These are phyloP conservation scores for Ormyrus thymus DNA, from an alignment of 2,888 invertebrate species.

Conservation along the genomic window DNA sequence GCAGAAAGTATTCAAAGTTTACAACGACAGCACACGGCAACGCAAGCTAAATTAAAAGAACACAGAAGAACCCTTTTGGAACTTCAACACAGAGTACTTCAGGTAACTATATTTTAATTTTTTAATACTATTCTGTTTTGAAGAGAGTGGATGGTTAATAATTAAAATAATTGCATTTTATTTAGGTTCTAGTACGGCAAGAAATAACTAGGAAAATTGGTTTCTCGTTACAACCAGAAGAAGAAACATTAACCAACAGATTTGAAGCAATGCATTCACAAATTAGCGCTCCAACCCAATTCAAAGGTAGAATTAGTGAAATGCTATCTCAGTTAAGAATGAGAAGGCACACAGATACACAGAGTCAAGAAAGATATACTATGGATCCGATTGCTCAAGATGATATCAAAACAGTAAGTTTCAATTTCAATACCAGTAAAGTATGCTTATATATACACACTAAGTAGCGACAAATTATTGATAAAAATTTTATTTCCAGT, in stretches of 20 bases:
- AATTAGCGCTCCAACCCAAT: constrained; percentile 93
- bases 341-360: constrained; percentile 79
- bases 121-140: not conserved
- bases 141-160: not conserved
- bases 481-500: constrained; percentile 75
- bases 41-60: constrained; percentile 88
- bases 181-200: constrained; percentile 89
- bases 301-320: constrained; percentile 95
- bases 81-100: constrained; percentile 88
- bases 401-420: constrained; percentile 78
- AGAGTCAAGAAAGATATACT: constrained; percentile 84
- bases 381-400: constrained; percentile 81
- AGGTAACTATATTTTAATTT: constrained; percentile 76
- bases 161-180: constrained; percentile 14
- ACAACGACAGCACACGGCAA: constrained; percentile 87
- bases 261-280: constrained; percentile 91
- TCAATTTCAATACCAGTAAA: constrained; percentile 13
- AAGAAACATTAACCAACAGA: constrained; percentile 91
- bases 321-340: constrained; percentile 90
- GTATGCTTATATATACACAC: not conserved
- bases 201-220: constrained; percentile 93
- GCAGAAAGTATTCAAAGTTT: constrained; percentile 86
- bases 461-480: not conserved
- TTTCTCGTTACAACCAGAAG: constrained; percentile 90
- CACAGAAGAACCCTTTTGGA: constrained; percentile 87